Base-by-base conservation (phyloP, 2,888 invertebrate genomes). In the Patella depressa region DNA sequence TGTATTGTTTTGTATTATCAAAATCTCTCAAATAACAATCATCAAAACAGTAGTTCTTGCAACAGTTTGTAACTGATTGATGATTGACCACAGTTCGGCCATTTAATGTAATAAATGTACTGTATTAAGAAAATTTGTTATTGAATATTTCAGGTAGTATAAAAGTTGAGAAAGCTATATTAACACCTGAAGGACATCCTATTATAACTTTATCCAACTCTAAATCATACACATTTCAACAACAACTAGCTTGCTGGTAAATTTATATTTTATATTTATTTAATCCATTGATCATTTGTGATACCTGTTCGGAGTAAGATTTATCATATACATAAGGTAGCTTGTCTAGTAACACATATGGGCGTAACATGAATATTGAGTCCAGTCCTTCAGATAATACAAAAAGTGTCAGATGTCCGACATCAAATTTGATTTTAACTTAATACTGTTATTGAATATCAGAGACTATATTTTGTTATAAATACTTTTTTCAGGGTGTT, bases 161-260 rank as follows among this genome's bases (percentile, higher is more conserved):
- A 74, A 77, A 77, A 71, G 78, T 90, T 11, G 76, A 80, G 88
- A 94, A 93, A 78, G 93, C 94, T 86, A 92, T 91, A 84, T 92
- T 89, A 87, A 93, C 95, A 17, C 95, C 96, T 81, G 94, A 95
- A 81, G 96, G 96, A 53, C 94, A 95, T 89, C 97, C 97, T 0
- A 93, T 97, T 89, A 93, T 98, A 82, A 94, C 95, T n/a, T 93
- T 98, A 57, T 95, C 95, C 55, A 96, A 95, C 89, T 96, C 96
- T 45, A 95, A 95, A 89, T 95, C 96, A 2, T 98, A 95, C 89
- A 95, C 96, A 78, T 98, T 95, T 91, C 95, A 95, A 85, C 93
- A 94, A 83, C 95, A 95, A 88, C 93, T 98, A 88, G 94, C 86
- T 71, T 87, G 89, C 79, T 91, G 95, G 95, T 92, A 93, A 81